Conservation (phyloP, 37 sponge, comb jelly and placozoan species). For the Halichondria panicea region DNA sequence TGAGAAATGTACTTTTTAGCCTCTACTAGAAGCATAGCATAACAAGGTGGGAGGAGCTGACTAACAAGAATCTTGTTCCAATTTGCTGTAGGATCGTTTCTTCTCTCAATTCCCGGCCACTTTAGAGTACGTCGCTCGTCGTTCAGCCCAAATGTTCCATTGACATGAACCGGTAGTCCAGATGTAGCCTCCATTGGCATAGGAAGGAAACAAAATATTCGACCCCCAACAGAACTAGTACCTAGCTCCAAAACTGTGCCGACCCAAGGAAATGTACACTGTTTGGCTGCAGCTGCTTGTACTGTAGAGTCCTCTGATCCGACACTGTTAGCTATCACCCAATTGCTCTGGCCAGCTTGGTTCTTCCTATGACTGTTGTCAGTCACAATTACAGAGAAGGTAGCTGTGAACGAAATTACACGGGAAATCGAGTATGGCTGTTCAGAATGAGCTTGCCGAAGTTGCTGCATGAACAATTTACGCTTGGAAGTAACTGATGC, state of each 20-base stretch:
- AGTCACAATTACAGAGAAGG: conserved; percentile 2
- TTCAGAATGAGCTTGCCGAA: background rate
- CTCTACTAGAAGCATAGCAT: conserved; percentile 20
- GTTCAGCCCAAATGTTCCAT: conserved; percentile 65
- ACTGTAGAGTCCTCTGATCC: conserved; percentile 5
- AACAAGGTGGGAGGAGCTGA: conserved; percentile 36
- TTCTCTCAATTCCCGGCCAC: conserved; percentile 45
- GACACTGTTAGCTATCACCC: conserved; percentile 29
- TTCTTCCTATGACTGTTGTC: background rate
- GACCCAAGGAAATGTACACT: conserved; percentile 31
- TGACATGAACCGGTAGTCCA: conserved; percentile 60
- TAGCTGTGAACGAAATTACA: background rate
- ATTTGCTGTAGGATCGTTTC: conserved; percentile 27
- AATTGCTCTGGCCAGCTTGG: background rate
- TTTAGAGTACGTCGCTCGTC: conserved; percentile 49
- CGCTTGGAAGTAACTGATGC: background rate
- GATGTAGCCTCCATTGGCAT: conserved; percentile 38
- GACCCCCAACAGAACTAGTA: background rate
- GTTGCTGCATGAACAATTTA: background rate
- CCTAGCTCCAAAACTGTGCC: conserved; percentile 24
- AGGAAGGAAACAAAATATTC: conserved; percentile 71
- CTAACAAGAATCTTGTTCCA: conserved; percentile 57
- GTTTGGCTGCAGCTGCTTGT: background rate
- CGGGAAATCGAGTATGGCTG: background rate
- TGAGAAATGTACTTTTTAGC: conserved; percentile 5